These are phyloP conservation scores for Pangasius macronema DNA, from an alignment of 2,797 vertebrate species.

Conservation along the genomic window DNA sequence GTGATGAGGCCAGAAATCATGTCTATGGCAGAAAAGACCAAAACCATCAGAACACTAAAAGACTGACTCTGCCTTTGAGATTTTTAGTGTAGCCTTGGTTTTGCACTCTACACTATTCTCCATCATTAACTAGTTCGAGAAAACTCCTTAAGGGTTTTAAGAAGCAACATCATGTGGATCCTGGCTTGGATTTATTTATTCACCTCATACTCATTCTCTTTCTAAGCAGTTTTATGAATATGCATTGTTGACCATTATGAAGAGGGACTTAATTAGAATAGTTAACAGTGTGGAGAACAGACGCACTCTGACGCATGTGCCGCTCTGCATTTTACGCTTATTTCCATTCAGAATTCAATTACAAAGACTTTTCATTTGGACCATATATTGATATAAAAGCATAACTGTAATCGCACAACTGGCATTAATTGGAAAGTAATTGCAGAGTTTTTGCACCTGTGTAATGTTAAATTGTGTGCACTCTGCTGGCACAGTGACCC, in stretches of 20 bases:
- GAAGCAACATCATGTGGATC: slow-evolving; percentile 4
- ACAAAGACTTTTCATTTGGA: slow-evolving; percentile 67
- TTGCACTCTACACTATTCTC: background rate
- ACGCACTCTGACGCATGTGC: slow-evolving; percentile 50
- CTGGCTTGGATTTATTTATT: slow-evolving; percentile 51
- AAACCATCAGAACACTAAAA: background rate
- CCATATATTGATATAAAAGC: slow-evolving; percentile 73
- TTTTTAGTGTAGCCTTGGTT: slow-evolving; percentile 13
- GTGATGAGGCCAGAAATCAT: background rate
- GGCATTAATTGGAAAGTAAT: slow-evolving; percentile 84
- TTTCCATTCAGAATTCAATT: slow-evolving; percentile 71
- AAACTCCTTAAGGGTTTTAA: slow-evolving; percentile 24
- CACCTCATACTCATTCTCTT: slow-evolving; percentile 39
- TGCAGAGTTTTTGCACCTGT: slow-evolving; percentile 80
- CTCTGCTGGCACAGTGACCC: slow-evolving; percentile 81
- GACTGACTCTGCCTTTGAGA: background rate
- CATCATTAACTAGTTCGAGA: slow-evolving; percentile 3
- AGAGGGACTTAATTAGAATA: slow-evolving; percentile 65
- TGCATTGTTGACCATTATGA: slow-evolving; percentile 55
- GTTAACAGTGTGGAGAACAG: slow-evolving; percentile 59
- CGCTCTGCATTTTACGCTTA: slow-evolving; percentile 58
- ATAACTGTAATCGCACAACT: slow-evolving; percentile 75
- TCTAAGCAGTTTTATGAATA: slow-evolving; percentile 51
- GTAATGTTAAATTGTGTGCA: slow-evolving; percentile 85
- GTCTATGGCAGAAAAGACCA: background rate